These are phyloP conservation scores for Cololabis saira DNA, from an alignment of 2,113 vertebrate genomes.

Conservation along the genomic window DNA sequence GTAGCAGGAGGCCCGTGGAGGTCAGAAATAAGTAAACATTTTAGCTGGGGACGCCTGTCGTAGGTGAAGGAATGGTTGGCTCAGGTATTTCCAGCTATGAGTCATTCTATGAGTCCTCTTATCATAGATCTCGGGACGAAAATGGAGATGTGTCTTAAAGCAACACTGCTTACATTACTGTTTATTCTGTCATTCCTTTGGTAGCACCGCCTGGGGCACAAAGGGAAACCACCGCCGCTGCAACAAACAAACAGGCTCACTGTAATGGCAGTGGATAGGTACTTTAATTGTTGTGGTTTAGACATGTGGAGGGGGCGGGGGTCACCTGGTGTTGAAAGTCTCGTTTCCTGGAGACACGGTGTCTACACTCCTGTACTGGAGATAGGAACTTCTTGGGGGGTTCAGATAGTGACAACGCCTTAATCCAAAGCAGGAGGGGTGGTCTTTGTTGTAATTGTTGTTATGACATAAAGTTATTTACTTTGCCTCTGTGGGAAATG, in stretches of 20 bases:
- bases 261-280: constrained; percentile 33
- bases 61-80: constrained; percentile 35
- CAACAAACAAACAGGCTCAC: constrained; percentile 22
- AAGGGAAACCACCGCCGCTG: constrained; percentile 22
- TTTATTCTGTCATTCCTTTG: constrained; percentile 38
- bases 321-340: constrained; percentile 23
- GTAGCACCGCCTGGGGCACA: constrained; percentile 7
- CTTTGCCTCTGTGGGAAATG: constrained; percentile 41
- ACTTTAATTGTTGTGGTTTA: constrained; percentile 47
- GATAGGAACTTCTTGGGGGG: constrained; percentile 37
- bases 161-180: constrained; percentile 16
- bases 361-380: constrained; percentile 44
- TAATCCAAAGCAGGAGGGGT: constrained; percentile 57
- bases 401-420: constrained; percentile 34
- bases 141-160: constrained; percentile 9
- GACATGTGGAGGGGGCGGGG: background rate
- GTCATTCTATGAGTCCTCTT: constrained; percentile 36
- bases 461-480: constrained; percentile 48
- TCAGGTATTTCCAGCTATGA: constrained; percentile 22
- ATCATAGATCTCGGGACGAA: constrained; percentile 27
- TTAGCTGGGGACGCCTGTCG: constrained; percentile 39
- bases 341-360: constrained; percentile 50
- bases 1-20: constrained; percentile 39
- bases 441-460: constrained; percentile 65
- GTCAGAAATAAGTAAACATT: constrained; percentile 58